Conservation (phyloP, 2,797 vertebrate genomes). For the Peromyscus aztecus region DNA sequence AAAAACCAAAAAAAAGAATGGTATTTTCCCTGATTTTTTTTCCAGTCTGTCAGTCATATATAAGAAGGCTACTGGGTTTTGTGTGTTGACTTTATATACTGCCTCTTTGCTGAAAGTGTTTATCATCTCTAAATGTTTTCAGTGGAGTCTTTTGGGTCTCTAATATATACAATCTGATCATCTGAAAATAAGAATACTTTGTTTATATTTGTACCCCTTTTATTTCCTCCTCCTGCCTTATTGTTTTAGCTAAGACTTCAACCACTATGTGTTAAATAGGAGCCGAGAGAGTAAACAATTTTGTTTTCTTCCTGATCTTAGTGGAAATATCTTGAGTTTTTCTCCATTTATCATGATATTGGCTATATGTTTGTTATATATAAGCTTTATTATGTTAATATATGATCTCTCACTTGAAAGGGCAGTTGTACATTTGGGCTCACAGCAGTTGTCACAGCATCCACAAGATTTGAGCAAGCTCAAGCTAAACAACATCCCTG, state of each 20-base stretch:
- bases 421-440: not conserved
- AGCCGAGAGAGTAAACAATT: not conserved
- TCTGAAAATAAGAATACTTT: not conserved
- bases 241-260: not conserved
- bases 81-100: not conserved
- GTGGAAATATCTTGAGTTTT: not conserved
- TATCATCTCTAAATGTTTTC: not conserved
- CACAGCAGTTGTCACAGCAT: not conserved
- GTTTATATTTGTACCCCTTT: not conserved
- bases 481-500: not conserved
- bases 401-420: not conserved
- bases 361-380: not conserved
- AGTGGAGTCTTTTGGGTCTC: not conserved
- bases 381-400: not conserved
- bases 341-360: not conserved
- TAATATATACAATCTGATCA: not conserved
- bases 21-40: not conserved
- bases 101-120: not conserved
- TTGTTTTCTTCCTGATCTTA: not conserved
- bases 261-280: not conserved
- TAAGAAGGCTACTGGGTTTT: not conserved
- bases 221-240: not conserved
- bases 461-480: not conserved
- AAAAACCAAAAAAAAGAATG: no score
- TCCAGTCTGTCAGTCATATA: not conserved